phyloP scores from a whole-genome alignment of 2,797 vertebrate genomes.

The Parotocinclus haroldoi region DNA sequence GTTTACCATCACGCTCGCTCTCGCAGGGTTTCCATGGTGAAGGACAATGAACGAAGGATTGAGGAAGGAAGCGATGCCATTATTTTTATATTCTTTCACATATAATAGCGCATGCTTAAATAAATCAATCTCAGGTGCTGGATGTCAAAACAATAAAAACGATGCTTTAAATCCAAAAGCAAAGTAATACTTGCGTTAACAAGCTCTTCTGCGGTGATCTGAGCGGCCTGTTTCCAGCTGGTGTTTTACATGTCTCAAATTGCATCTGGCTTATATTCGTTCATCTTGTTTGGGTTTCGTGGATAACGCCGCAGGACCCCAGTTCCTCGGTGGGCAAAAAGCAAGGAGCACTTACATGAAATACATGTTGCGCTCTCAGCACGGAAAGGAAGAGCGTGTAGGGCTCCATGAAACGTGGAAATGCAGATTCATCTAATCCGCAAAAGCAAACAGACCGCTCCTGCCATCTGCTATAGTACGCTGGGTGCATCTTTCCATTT shows the following conservation, averaged over 20 bases:
- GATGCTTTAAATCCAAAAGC: not conserved
- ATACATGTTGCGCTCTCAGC: constrained; percentile 64
- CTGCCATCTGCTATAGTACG: constrained; percentile 15
- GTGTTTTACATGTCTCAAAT: not conserved
- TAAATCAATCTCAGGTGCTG: constrained; percentile 5
- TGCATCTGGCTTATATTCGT: not conserved
- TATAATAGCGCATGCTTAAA: constrained; percentile 17
- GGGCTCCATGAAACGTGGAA: constrained; percentile 19
- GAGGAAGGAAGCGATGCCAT: constrained; percentile 38
- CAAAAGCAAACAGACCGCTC: constrained; percentile 17
- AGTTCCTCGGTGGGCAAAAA: not conserved
- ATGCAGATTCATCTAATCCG: constrained; percentile 24
- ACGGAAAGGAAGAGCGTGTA: not conserved
- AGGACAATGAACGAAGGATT: constrained; percentile 42
- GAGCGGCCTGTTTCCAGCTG: constrained; percentile 11
- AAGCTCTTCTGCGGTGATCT: constrained; percentile 5
- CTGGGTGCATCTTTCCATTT: constrained; percentile 6
- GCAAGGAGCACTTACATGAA: constrained; percentile 33
- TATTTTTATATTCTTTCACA: constrained; percentile 11
- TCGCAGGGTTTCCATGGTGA: constrained; percentile 55
- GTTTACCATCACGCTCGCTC: constrained; percentile 36
- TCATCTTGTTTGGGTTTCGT: not conserved
- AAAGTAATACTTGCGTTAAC: too few species aligned
- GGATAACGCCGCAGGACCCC: not conserved
- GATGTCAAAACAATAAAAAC: not conserved